Evolutionary conservation across 64 coral and sea anemone genomes (phyloP), one percentile per base, ranked within the genome.

Genomic region (Montipora sp.): DNA sequence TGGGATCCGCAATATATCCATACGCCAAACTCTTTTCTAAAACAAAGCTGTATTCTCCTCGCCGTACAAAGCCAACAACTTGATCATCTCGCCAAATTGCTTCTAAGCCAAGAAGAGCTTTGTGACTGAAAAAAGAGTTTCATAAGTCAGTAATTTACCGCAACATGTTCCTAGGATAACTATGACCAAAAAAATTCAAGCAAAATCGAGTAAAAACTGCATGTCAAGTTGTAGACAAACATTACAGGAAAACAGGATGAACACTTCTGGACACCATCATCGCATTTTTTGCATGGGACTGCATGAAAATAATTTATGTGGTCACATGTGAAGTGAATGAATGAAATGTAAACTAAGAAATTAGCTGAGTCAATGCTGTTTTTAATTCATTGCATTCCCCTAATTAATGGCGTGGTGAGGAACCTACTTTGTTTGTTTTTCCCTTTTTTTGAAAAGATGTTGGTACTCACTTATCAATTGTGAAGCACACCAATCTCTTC

Each of bases 31-130:
- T 96, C 36, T 99, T 99, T 23, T 77, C 88, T 7, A 99, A 73
- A 18, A 89, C 91, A 89, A 92, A 96, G 19, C 97, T 94, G 80
- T 80, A 99, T 59, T 99, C 97, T 72, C 94, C 97, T 24, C 97
- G 89, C 4, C 97, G 92, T 24, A 99, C 88, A 43, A 96, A 99
- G 16, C 97, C 97, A 46, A 95, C 88, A 2, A 95, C 88, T 45
- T 94, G 71, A 7, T 80, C 71, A 87, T 96, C 88, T 12, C 97
- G 89, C 80, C 89, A 90, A n/a, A 99, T 96, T 55, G 91, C 97
- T 94, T 99, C 97, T 44, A 96, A 90, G 19, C 97, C 97, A 27
- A 96, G 89, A 9, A 99, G 75, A 59, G 97, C 94, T 87, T 96
- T 99, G 53, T 93, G 97, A 45, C 97, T 99, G 72, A 49, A 93